Evolutionary conservation across 2,113 vertebrate genomes (phyloP).

Genomic region (Lepus timidus): DNA sequence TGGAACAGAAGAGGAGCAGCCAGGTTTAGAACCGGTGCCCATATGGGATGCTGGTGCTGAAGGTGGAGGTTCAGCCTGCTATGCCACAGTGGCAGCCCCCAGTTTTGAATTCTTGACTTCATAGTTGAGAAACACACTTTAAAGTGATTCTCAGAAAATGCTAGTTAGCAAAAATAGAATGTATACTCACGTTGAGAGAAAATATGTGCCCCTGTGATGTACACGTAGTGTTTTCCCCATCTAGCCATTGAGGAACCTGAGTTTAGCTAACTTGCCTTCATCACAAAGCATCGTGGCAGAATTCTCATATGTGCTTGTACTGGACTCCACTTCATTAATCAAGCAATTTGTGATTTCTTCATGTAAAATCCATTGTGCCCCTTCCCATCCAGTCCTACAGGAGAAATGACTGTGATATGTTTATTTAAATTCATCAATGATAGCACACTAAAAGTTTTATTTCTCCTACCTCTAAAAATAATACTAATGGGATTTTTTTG

Average conservation of each 20-base stretch:
- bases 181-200: not conserved
- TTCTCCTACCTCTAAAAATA: not conserved
- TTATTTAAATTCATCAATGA: slow-evolving; percentile 9
- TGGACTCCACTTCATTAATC: not conserved
- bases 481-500: not conserved
- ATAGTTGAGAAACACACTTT: not conserved
- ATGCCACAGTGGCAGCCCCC: not conserved
- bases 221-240: not conserved
- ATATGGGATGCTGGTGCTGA: too few relatives aligned
- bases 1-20: too few relatives aligned
- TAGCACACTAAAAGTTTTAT: not conserved
- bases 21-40: too few relatives aligned
- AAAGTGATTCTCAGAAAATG: not conserved
- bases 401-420: not conserved
- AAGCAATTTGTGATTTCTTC: not conserved
- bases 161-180: not conserved
- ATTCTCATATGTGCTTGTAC: not conserved
- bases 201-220: not conserved
- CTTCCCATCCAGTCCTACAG: not conserved
- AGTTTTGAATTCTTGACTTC: not conserved
- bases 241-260: not conserved
- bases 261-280: not conserved
- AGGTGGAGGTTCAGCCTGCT: too few relatives aligned
- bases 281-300: not conserved
- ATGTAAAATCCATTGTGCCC: not conserved